These are phyloP conservation scores for Oeneis ivallda DNA, from an alignment of 2,888 invertebrate genomes.

Conservation along the genomic window DNA sequence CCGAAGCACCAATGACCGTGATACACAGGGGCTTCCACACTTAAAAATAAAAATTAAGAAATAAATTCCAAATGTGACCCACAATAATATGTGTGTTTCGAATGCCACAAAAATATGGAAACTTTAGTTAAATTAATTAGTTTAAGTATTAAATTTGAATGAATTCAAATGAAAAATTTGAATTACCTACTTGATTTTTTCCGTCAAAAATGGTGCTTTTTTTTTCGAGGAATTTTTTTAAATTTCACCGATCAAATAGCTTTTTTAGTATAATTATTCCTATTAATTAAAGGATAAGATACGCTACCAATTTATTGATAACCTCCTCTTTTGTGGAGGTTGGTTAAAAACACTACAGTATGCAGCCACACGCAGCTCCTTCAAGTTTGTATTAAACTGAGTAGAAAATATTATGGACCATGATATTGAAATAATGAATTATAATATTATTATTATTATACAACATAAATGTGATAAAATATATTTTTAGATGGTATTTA, in stretches of 20 bases:
- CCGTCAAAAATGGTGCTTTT: constrained; percentile 52
- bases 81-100: not conserved
- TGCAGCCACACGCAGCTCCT: constrained; percentile 15
- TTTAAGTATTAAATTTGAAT: constrained; percentile 21
- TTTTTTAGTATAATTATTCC: no score
- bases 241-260: constrained; percentile 1
- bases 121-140: not conserved
- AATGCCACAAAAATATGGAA: not conserved
- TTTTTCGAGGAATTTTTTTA: constrained; percentile 48
- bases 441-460: constrained; percentile 32
- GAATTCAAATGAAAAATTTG: constrained; percentile 23
- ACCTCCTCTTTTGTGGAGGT: no score
- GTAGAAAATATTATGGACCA: constrained; percentile 54
- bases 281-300: not conserved
- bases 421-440: constrained; percentile 51
- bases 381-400: constrained; percentile 8
- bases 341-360: not conserved
- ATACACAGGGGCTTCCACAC: not conserved
- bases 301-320: not conserved
- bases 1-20: no score
- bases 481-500: constrained; percentile 74
- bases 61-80: not conserved
- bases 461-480: constrained; percentile 67
- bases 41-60: not conserved
- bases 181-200: no score